These are phyloP conservation scores for Leucoraja erinaceus DNA, from an alignment of 2,113 vertebrate species.

Conservation along the genomic window DNA sequence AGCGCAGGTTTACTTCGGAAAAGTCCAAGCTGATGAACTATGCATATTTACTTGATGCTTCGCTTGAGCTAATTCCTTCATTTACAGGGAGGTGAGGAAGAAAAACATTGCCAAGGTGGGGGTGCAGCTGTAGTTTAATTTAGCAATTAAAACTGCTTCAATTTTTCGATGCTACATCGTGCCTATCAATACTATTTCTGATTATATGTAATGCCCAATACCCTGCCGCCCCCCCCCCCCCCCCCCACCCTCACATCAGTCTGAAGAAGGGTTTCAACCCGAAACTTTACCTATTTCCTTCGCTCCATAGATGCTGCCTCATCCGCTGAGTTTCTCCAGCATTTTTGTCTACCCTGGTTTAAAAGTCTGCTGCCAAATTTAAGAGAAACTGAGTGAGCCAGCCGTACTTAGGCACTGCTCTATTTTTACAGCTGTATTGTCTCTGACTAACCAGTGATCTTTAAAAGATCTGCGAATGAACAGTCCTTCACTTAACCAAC, in stretches of 20 bases:
- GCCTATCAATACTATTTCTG: too few species aligned
- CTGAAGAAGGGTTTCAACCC: too few species aligned
- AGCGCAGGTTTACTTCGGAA: neutral
- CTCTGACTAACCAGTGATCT: neutral
- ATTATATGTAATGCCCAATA: too few species aligned
- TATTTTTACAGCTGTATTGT: neutral
- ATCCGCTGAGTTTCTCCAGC: too few species aligned
- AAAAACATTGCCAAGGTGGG: neutral
- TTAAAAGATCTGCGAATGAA: neutral
- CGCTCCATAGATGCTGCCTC: too few species aligned
- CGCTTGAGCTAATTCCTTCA: conserved; percentile 26
- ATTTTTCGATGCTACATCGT: too few species aligned
- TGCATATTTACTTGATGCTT: neutral
- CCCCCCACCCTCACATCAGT: too few species aligned
- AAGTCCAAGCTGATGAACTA: neutral
- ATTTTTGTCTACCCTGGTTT: neutral
- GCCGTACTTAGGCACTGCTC: neutral
- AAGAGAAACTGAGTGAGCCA: neutral
- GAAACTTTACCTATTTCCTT: too few species aligned
- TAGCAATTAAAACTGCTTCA: too few species aligned
- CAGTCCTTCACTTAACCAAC: neutral
- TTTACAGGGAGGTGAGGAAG: neutral
- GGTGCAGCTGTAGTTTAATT: too few species aligned
- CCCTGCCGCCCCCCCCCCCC: too few species aligned
- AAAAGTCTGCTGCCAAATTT: neutral